Evolutionary conservation across 2,888 invertebrate genomes (phyloP), one percentile per base, ranked within the genome.

Genomic region (Agriopis leucophaearia): DNA sequence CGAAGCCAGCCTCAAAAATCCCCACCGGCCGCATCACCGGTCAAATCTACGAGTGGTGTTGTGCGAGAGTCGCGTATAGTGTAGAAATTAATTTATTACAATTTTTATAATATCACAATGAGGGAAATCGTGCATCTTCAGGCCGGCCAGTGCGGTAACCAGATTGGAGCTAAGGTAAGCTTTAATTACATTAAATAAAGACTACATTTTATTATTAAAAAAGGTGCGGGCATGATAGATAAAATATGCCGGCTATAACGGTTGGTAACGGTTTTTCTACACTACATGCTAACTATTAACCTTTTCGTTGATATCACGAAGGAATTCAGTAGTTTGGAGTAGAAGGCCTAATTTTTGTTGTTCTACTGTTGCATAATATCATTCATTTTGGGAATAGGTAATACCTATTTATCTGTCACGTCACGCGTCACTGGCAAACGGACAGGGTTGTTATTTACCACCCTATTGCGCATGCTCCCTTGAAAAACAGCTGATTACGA

Each of bases 81-180:
- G 89, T 87, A 86, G 82, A 86, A 79, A 76, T 77, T 83, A 87
- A 89, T 86, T 90, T 88, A 88, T 90, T 89, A 79, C 81, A 91
- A 88, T 90, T 87, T 83, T 79, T 64, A 79, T 78, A 85, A 82
- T 80, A 60, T 81, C 79, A 95, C 93, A 82, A 97, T 97, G 97
- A 96, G 97, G 94, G 97, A 97, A 95, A 97, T 97, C 89, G 96
- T 97, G 78, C 97, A 97, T 83, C 90, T 97, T 73, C 97, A 97
- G 88, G 97, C 96, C 84, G 97, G 97, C 81, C 97, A 97, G 88
- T 97, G 97, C 94, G 97, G 97, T 74, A 97, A 97, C 94, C 97
- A 97, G 94, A 97, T 97, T 85, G 97, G 97, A 90, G 94, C 94
- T 82, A 94, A 94, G 91, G 94, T 94, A 82, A 85, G 60, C 15